Conservation (phyloP, 2,797 vertebrate species). For the Pelobates cultripes region DNA sequence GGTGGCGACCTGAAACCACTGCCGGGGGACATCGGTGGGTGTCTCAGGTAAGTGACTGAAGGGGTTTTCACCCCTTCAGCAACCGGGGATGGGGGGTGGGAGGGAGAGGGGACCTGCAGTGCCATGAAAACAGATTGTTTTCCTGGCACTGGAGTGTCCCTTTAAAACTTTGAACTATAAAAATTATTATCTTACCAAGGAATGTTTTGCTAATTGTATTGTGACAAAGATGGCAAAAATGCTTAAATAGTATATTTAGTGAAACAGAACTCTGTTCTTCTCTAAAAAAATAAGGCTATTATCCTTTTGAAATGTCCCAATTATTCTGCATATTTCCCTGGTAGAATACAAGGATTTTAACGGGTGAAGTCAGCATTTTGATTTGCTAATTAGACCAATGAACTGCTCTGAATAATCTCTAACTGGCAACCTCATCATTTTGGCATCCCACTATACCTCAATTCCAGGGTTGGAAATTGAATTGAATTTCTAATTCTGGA, state of each 20-base stretch:
- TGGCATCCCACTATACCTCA: background rate
- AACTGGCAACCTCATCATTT: background rate
- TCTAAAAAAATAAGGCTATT: background rate
- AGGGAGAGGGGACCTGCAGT: too few relatives aligned
- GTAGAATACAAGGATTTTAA: background rate
- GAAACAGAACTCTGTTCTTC: background rate
- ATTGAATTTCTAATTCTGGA: background rate
- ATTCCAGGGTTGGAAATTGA: background rate
- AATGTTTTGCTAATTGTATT: too few relatives aligned
- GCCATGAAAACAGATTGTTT: too few relatives aligned
- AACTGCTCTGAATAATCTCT: background rate
- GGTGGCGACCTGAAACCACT: too few relatives aligned
- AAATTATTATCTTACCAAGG: too few relatives aligned
- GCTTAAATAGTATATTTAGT: background rate
- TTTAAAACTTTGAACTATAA: too few relatives aligned
- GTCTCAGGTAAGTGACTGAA: too few relatives aligned
- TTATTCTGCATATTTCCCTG: background rate
- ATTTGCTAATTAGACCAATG: background rate
- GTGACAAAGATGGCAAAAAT: background rate
- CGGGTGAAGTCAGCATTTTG: background rate
- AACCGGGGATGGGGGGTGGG: too few relatives aligned
- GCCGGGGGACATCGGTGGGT: too few relatives aligned
- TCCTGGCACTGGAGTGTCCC: too few relatives aligned
- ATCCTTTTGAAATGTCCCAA: background rate
- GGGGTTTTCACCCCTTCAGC: too few relatives aligned